phyloP scores from a whole-genome alignment of 2,113 vertebrate genomes.

The Atlantisia rogersi region DNA sequence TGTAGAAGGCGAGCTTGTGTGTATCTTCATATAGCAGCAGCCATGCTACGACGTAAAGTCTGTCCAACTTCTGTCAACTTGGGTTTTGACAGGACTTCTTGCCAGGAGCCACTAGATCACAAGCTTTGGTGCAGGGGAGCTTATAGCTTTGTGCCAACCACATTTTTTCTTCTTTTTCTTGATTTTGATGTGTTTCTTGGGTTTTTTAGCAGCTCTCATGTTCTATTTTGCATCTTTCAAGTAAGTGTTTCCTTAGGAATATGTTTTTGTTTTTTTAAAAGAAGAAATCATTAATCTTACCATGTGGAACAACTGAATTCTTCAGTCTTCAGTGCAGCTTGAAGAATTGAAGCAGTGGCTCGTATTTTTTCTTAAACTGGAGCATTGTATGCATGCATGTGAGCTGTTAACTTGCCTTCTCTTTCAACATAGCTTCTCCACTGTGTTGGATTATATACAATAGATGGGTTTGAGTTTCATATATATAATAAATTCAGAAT shows the following conservation, averaged over 20 bases:
- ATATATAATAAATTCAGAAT: not conserved
- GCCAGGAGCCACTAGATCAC: not conserved
- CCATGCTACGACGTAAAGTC: not conserved
- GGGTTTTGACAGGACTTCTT: not conserved
- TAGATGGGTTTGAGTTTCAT: conserved; percentile 24
- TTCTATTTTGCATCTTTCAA: not conserved
- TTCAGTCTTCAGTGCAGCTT: not conserved
- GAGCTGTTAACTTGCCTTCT: not conserved
- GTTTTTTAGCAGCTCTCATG: not conserved
- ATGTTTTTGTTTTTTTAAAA: not conserved
- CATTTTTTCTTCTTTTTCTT: no score
- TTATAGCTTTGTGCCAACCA: not conserved
- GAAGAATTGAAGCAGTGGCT: not conserved
- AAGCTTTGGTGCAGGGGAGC: not conserved
- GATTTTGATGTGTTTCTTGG: no score
- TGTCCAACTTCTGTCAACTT: not conserved
- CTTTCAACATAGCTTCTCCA: not conserved
- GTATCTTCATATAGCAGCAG: not conserved
- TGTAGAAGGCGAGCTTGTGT: not conserved
- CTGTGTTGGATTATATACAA: not conserved
- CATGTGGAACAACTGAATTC: not conserved
- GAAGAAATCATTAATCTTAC: accelerated
- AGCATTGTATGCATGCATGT: not conserved
- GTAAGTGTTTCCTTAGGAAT: not conserved
- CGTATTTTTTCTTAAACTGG: not conserved